Base-by-base conservation (phyloP, 2,888 invertebrate species). In the Spilosoma lubricipeda region DNA sequence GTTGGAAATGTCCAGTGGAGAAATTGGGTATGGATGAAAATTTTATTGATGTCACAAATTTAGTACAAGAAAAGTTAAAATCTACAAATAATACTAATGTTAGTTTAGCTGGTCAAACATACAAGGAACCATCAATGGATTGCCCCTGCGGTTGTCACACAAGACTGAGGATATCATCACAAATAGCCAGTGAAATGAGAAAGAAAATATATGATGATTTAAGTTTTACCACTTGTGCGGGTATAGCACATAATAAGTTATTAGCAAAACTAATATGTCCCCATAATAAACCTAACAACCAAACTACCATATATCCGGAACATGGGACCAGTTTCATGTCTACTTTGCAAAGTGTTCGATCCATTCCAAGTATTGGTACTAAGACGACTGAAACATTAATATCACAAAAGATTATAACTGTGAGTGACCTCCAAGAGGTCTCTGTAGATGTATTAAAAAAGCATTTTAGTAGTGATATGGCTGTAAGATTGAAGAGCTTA, bases 11-110 rank as follows among this genome's bases (percentile, higher is more conserved):
- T 70, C 93, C 97, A 70, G 98, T 98, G 0, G 98, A 98, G 91
- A 97, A 98, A 87, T 95, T 98, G 73, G 98, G 98, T 23, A 96
- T 98, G 88, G 98, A 98, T 93, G 98, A 98, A 90, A 98, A 98
- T 90, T 98, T 96, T 91, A 95, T 98, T 85, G 98, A 98, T 94
- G 97, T 98, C 80, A 97, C 98, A 80, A 96, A 96, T 75, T 88
- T 97, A 86, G 97, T 98, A 67, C 94, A 96, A 80, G 94, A 96
- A 83, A 96, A 90, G 85, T 91, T 95, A 90, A 96, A 94, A 90
- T 90, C 85, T 88, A 84, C 82, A 67, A 90, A 90, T 84, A 79
- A 87, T 82, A 87, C 82, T 78, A 88, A 85, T 80, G 77, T 95
- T 42, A 90, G 94, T 83, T 91, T 96, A 70, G 89, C 95, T 79